These are phyloP conservation scores for Lycia hirtaria DNA, from an alignment of 2,888 invertebrate genomes.

Conservation along the genomic window DNA sequence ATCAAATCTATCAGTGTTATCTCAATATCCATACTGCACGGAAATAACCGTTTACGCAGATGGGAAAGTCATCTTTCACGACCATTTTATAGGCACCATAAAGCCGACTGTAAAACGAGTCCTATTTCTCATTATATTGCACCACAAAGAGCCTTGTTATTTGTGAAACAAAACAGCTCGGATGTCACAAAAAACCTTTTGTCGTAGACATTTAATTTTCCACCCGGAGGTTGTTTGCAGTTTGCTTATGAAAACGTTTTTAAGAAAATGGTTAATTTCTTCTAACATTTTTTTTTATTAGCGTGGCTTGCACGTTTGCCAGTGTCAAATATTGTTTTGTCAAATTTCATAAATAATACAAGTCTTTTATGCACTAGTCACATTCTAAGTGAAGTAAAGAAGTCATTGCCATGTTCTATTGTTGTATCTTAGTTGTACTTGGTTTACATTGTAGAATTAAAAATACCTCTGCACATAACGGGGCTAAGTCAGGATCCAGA, in stretches of 20 bases:
- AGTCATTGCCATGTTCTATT: too few relatives aligned
- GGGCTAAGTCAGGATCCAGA: too few relatives aligned
- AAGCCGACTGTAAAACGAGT: conserved; percentile 58
- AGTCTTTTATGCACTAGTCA: too few relatives aligned
- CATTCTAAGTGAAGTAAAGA: too few relatives aligned
- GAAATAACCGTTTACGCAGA: conserved; percentile 28
- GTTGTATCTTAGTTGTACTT: too few relatives aligned
- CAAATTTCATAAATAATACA: too few relatives aligned
- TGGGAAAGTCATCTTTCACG: conserved; percentile 36
- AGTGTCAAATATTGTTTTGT: too few relatives aligned
- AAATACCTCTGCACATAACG: too few relatives aligned
- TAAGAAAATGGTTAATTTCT: too few relatives aligned
- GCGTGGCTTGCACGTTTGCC: too few relatives aligned
- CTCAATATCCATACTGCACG: conserved; percentile 6
- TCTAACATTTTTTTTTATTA: too few relatives aligned
- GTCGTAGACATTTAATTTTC: conserved; percentile 31
- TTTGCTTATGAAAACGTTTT: conserved; percentile 7
- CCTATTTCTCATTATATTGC: conserved; percentile 53
- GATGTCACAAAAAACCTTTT: conserved; percentile 44
- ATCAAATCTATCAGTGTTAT: not conserved
- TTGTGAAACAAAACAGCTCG: conserved; percentile 34
- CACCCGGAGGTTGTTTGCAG: conserved; percentile 8
- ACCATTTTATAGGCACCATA: conserved; percentile 51
- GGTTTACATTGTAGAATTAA: too few relatives aligned
- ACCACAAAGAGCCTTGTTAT: conserved; percentile 49